Evolutionary conservation across 2,113 vertebrate species (phyloP), one percentile per base, ranked within the genome.

Genomic region (Ophthalmolycus amberensis): DNA sequence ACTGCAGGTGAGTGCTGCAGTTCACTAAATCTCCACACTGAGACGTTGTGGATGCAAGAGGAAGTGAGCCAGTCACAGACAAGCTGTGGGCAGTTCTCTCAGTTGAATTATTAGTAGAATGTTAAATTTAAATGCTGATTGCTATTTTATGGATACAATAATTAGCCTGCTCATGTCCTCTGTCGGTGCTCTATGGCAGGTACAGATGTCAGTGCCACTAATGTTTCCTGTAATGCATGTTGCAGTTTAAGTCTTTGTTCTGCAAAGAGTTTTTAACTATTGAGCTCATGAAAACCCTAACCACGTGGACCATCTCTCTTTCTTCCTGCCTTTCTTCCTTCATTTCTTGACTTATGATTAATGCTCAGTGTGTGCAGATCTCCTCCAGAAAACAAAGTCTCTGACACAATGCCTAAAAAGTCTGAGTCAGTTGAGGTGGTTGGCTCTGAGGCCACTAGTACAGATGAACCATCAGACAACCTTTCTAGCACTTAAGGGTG

Each of bases 1-100:
- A 96, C 73, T 95, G 83, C 96, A 97, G 97, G 97, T 98, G 72
- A 90, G 77, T 4, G 14, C 34, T 25, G n/a, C 29, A 20, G 9
- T 25, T 68, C 32, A 32, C 34, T 58, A 1, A 34, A 20, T 59
- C 27, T 40, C 37, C 50, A 29, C 38, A 11, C 11, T 60, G 25
- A 67, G 37, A 29, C 3, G 29, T 42, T 66, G 12, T 22, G 50
- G 27, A 44, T 40, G n/a, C 46, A 46, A 56, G 22, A 32, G 56
- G 62, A 77, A 71, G 22, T 59, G 60, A 70, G 4, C 54, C 63
- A 52, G 5, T n/a, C 40, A 22, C 46, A 58, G 44, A 52, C 58
- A 44, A 38, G n/a, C 20, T 32, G n/a, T 62, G 67, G 10, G 3
- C 8, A n/a, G 18, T 52, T 27, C 4, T 71, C 34, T 65, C 14